phyloP scores from a whole-genome alignment of 2,113 vertebrate species.

The Narcine bancroftii region DNA sequence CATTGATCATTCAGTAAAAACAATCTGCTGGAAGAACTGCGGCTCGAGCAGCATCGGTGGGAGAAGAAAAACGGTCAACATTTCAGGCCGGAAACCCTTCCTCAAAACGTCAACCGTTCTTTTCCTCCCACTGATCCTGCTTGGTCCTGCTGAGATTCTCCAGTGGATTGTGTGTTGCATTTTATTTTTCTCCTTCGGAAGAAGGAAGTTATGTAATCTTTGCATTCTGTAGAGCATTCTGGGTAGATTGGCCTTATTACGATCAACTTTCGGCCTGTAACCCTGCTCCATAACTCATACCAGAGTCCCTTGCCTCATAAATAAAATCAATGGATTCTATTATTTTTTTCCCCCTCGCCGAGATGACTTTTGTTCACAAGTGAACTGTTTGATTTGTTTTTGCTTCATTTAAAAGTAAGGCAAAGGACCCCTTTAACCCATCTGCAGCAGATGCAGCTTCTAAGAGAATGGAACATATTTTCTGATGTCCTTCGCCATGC shows the following conservation, averaged over 20 bases:
- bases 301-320: neutral
- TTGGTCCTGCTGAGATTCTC: no score
- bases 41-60: no score
- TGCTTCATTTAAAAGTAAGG: neutral
- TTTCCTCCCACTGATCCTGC: no score
- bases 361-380: neutral
- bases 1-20: no score
- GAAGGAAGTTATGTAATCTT: neutral
- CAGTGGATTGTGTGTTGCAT: neutral
- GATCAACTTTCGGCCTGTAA: neutral
- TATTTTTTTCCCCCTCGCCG: neutral
- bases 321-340: conserved; percentile 18
- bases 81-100: no score
- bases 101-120: no score
- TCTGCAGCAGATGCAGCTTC: neutral
- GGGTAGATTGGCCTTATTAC: neutral
- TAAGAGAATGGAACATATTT: neutral
- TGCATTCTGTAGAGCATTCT: neutral
- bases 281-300: neutral
- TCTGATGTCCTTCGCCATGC: neutral
- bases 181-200: neutral
- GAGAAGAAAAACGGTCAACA: no score
- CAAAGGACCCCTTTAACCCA: neutral
- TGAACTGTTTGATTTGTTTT: no score
- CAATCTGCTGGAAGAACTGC: no score